A percentile compares a stretch with the other conserved stretches of the same genome.
Evolutionary conservation across 2,888 invertebrate genomes (phyloP).

Genomic region (Eurytoma adleriae): DNA sequence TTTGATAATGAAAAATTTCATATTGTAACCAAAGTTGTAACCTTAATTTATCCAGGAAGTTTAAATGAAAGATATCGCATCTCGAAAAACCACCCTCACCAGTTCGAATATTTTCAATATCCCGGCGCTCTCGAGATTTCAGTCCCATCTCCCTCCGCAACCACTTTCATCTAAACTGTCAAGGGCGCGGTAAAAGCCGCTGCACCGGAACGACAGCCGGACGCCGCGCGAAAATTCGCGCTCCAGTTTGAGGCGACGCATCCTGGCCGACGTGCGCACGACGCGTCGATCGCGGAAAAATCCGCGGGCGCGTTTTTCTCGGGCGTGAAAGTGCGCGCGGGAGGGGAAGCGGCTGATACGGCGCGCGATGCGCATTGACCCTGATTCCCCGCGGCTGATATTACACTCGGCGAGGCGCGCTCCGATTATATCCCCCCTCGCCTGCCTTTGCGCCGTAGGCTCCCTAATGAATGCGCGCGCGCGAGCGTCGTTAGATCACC

Average conservation of each 20-base stretch:
- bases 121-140: too few relatives aligned
- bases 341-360: background rate
- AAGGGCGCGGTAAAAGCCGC: too few relatives aligned
- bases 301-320: background rate
- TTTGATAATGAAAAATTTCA: too few relatives aligned
- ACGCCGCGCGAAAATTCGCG: background rate
- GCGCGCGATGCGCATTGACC: slow-evolving; percentile 22
- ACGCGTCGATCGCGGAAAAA: background rate
- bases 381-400: slow-evolving; percentile 29
- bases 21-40: too few relatives aligned
- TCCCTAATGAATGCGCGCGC: slow-evolving; percentile 12
- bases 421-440: slow-evolving; percentile 11
- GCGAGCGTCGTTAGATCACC: background rate
- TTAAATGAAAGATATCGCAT: too few relatives aligned
- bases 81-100: too few relatives aligned
- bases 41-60: too few relatives aligned
- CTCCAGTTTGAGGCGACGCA: background rate
- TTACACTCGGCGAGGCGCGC: slow-evolving; percentile 16
- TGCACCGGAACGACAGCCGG: too few relatives aligned
- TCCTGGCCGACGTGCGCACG: background rate
- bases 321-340: background rate
- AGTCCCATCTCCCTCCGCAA: too few relatives aligned
- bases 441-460: background rate
- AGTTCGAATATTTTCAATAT: too few relatives aligned
- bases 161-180: too few relatives aligned